Evolutionary conservation across 2,888 invertebrate genomes (phyloP).

Genomic region (Lycocerus yunnanus): DNA sequence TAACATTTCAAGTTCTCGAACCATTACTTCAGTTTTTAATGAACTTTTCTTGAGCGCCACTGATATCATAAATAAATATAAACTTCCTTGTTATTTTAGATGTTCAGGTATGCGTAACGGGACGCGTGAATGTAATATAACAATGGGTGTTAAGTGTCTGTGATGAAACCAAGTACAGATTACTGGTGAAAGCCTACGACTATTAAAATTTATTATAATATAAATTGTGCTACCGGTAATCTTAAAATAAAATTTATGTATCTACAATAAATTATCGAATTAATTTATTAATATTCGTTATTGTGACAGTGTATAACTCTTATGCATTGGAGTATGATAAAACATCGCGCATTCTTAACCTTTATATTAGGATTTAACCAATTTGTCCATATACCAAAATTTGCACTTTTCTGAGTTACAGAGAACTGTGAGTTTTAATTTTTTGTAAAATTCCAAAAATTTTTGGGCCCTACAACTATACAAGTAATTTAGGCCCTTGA

Average conservation of each 20-base stretch:
- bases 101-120: background rate
- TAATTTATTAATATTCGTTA: too few species aligned
- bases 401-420: too few species aligned
- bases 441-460: too few species aligned
- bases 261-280: too few species aligned
- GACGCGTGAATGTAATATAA: background rate
- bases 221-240: background rate
- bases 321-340: too few species aligned
- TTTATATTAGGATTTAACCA: too few species aligned
- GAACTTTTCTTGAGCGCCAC: background rate
- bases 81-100: background rate
- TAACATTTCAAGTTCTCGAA: background rate
- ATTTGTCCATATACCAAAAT: too few species aligned
- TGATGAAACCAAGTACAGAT: slow-evolving; percentile 7
- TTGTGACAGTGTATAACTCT: too few species aligned
- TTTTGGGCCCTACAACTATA: too few species aligned
- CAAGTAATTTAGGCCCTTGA: too few species aligned
- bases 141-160: slow-evolving; percentile 12
- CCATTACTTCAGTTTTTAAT: background rate
- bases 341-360: too few species aligned
- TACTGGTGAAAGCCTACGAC: slow-evolving; percentile 6
- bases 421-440: too few species aligned
- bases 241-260: background rate
- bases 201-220: background rate
- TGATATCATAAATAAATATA: background rate